Evolutionary conservation across 2,113 vertebrate species (phyloP).

Genomic region (Silurus asotus): DNA sequence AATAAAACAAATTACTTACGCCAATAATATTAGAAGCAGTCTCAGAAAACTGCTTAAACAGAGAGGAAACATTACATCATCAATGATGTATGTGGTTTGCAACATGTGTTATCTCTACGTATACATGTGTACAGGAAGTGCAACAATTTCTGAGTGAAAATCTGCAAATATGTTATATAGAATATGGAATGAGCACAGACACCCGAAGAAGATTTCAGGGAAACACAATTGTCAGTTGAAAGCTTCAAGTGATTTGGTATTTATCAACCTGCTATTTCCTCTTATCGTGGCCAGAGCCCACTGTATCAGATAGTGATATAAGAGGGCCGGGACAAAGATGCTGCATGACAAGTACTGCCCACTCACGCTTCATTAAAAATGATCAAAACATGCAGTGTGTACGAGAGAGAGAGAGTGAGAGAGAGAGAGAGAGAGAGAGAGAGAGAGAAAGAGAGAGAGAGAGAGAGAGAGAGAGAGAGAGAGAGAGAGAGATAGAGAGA

Average conservation of each 20-base stretch:
- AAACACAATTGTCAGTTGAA: constrained; percentile 55
- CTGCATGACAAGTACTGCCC: constrained; percentile 58
- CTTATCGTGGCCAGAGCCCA: constrained; percentile 57
- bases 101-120: constrained; percentile 24
- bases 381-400: constrained; percentile 41
- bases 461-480: background rate
- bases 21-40: background rate
- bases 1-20: background rate
- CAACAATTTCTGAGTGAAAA: constrained; percentile 29
- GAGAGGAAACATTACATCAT: background rate
- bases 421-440: background rate
- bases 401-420: background rate
- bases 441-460: background rate
- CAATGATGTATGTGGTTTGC: constrained; percentile 4
- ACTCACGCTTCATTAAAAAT: constrained; percentile 50
- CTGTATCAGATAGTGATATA: constrained; percentile 57
- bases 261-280: constrained; percentile 59
- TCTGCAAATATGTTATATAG: constrained; percentile 40
- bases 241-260: constrained; percentile 60
- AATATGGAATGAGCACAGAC: background rate
- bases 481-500: background rate
- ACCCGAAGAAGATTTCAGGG: constrained; percentile 46
- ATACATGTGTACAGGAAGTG: constrained; percentile 28
- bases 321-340: constrained; percentile 44
- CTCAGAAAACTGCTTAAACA: background rate